Base-by-base conservation (phyloP, 2,113 vertebrate species). In the Petrocephalus zakoni region DNA sequence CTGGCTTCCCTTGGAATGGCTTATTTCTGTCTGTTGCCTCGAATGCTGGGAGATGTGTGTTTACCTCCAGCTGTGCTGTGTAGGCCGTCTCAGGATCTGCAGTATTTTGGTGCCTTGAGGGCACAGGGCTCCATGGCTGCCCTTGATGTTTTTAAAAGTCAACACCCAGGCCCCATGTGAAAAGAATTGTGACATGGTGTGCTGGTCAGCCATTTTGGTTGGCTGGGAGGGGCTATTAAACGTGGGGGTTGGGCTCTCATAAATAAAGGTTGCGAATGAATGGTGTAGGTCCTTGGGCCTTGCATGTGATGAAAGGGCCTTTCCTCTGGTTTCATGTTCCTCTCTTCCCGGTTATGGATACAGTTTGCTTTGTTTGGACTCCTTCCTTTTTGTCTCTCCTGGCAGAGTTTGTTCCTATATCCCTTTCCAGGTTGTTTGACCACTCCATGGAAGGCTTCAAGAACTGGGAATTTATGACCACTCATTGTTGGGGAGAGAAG, bases 381-480 rank as follows among this genome's bases (percentile, higher is more conserved):
- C 11, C 0, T 13, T 15, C 49, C 11, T 19, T 42, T 58, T 4
- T 61, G n/a, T 5, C 68, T 34, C 5, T 21, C 47, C 46, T 13
- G 25, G 15, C 13, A 75, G 25, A 34, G 49, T 37, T 7, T 88
- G 87, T 88, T 37, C 46, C 1, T 84, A 17, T 85, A 9, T 82
- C 55, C 13, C 95, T 10, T 93, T 93, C 49, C 95, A 99, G 98
- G 94, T 93, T 99, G 89, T 99, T 99, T 95, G 98, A 99, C 94
- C 97, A 99, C 95, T 99, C 98, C 90, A 99, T 98, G 97, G 98
- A 99, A 95, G 98, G 98, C 85, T 99, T 99, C 95, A 99, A 99
- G 95, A 99, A 99, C 94, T 99, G 98, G 98, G 98, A 99, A 92
- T 99, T 99, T 91, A 99, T 99, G 98, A 99, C 98, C 89, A 99